phyloP scores from a whole-genome alignment of 2,113 vertebrate species.

The Bagarius yarrelli region DNA sequence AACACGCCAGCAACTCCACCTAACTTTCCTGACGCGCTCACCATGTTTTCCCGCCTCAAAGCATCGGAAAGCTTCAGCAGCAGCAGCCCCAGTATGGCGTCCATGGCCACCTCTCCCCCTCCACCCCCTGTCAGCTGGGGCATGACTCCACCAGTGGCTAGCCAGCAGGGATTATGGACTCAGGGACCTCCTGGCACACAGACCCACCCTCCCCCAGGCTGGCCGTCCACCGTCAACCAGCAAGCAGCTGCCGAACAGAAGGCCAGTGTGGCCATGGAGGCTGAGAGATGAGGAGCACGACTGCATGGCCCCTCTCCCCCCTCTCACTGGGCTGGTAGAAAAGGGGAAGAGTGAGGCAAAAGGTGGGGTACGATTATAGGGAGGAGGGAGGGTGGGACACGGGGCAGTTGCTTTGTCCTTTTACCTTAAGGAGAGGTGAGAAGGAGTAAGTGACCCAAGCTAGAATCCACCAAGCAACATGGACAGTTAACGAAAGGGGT shows the following conservation, averaged over 20 bases:
- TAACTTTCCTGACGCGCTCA: constrained; percentile 92
- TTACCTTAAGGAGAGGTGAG: constrained; percentile 54
- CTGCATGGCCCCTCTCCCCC: constrained; percentile 41
- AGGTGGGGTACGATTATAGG: constrained; percentile 7
- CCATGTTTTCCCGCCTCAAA: constrained; percentile 97
- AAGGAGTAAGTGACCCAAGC: constrained; percentile 61
- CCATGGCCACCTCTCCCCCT: constrained; percentile 84
- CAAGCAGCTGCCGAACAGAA: constrained; percentile 83
- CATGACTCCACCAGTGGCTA: constrained; percentile 71
- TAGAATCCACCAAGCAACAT: constrained; percentile 68
- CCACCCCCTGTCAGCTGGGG: constrained; percentile 78
- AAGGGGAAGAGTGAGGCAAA: not conserved
- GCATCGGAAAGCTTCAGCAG: constrained; percentile 88
- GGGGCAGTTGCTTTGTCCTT: constrained; percentile 55
- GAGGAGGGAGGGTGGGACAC: constrained; percentile 22
- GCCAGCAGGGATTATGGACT: constrained; percentile 84
- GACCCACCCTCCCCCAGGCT: constrained; percentile 70
- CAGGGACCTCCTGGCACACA: constrained; percentile 76
- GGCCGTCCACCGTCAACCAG: constrained; percentile 80
- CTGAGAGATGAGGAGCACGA: constrained; percentile 88
- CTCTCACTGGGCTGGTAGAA: constrained; percentile 20
- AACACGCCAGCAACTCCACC: constrained; percentile 97
- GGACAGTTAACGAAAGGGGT: constrained; percentile 66
- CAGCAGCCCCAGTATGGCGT: constrained; percentile 75
- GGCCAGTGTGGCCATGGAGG: constrained; percentile 91